These are phyloP conservation scores for Sminthopsis crassicaudata DNA, from an alignment of 2,113 vertebrate species.

Conservation along the genomic window DNA sequence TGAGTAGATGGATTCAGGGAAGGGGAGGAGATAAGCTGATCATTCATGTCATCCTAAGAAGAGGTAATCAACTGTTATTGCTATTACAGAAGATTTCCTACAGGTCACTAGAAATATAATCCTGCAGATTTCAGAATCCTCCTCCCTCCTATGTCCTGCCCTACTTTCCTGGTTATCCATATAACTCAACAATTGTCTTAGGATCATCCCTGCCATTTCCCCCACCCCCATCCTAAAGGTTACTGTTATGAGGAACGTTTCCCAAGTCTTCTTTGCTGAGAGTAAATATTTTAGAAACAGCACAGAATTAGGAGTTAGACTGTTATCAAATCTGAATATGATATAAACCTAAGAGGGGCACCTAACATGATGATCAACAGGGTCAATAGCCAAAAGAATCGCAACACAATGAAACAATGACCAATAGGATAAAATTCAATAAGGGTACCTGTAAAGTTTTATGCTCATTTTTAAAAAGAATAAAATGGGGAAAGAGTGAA, in stretches of 20 bases:
- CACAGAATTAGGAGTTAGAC: too few relatives aligned
- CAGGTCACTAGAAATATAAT: neutral
- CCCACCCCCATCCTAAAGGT: neutral
- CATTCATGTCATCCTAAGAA: neutral
- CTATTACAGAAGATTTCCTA: rapidly evolving
- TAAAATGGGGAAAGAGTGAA: neutral
- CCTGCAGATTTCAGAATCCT: neutral
- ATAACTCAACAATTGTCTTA: neutral
- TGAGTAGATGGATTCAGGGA: neutral
- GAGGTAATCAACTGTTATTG: neutral
- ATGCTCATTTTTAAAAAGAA: neutral
- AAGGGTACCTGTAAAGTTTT: neutral
- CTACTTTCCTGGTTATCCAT: neutral
- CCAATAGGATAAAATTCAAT: neutral
- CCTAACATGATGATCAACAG: too few relatives aligned
- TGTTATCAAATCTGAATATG: neutral
- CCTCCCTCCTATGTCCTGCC: neutral
- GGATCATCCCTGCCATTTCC: neutral
- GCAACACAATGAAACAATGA: too few relatives aligned
- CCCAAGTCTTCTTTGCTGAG: neutral
- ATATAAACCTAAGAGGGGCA: neutral
- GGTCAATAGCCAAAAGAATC: neutral
- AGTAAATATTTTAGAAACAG: neutral
- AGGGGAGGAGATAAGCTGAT: neutral
- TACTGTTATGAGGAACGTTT: neutral